Conservation (phyloP, 1,140 invertebrate genomes). For the Drosophila novamexicana region DNA sequence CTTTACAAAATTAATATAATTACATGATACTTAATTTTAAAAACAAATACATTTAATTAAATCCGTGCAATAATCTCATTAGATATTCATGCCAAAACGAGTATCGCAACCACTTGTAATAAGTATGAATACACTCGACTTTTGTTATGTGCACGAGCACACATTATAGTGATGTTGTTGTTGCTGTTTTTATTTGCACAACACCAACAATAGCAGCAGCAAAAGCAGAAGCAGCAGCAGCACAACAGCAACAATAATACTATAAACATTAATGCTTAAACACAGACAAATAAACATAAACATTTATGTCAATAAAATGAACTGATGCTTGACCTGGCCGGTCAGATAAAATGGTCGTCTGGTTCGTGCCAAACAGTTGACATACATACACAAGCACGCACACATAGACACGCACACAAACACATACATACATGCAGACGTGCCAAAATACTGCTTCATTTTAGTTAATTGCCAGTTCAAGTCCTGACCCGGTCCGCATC, state of each 20-base stretch:
- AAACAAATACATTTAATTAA: slow-evolving; percentile 63
- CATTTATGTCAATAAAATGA: slow-evolving; percentile 81
- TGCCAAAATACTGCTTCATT: slow-evolving; percentile 35
- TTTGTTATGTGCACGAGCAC: slow-evolving; percentile 34
- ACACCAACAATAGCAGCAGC: slow-evolving; percentile 41
- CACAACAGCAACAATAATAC: slow-evolving; percentile 45
- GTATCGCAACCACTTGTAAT: slow-evolving; percentile 30
- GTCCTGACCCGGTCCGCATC: slow-evolving; percentile 2
- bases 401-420: slow-evolving; percentile 8
- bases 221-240: background rate
- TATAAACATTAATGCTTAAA: slow-evolving; percentile 76
- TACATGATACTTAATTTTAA: slow-evolving; percentile 32
- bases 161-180: slow-evolving; percentile 36
- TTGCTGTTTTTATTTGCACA: slow-evolving; percentile 54
- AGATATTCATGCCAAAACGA: slow-evolving; percentile 22
- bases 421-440: slow-evolving; percentile 1
- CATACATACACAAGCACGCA: background rate
- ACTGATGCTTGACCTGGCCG: slow-evolving; percentile 76
- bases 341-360: slow-evolving; percentile 63
- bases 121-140: slow-evolving; percentile 53
- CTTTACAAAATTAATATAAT: slow-evolving; percentile 41
- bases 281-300: slow-evolving; percentile 81
- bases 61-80: slow-evolving; percentile 57
- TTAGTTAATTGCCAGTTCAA: slow-evolving; percentile 45
- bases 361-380: slow-evolving; percentile 21